A percentile compares a stretch with the other conserved stretches of the same genome.
These are phyloP conservation scores for Bacillus rossius DNA, from an alignment of 1,140 invertebrate species.

Conservation along the genomic window DNA sequence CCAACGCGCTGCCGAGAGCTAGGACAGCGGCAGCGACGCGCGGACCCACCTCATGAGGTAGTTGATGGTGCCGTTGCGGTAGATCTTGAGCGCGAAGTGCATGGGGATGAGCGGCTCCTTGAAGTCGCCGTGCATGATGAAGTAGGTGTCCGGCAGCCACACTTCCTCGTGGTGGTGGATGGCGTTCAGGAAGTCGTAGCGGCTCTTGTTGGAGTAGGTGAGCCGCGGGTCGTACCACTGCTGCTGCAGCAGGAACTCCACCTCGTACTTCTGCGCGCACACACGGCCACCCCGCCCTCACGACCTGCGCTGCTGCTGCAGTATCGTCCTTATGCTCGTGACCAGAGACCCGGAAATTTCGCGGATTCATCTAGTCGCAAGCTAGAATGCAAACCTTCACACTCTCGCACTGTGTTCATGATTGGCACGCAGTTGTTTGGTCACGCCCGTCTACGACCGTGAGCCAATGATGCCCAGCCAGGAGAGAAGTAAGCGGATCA, in stretches of 20 bases:
- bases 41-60: conserved; percentile 76
- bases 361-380: too few relatives aligned
- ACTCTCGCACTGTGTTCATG: too few relatives aligned
- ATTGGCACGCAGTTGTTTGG: too few relatives aligned
- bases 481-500: too few relatives aligned
- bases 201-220: conserved; percentile 75
- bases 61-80: conserved; percentile 85
- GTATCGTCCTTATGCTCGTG: too few relatives aligned
- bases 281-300: neutral
- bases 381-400: too few relatives aligned
- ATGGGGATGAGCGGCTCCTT: conserved; percentile 87
- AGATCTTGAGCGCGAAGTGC: conserved; percentile 85
- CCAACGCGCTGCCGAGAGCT: too few relatives aligned
- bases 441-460: too few relatives aligned
- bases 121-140: conserved; percentile 93
- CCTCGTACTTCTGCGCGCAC: conserved; percentile 81
- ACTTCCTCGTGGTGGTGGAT: conserved; percentile 85
- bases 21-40: too few relatives aligned
- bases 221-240: conserved; percentile 86
- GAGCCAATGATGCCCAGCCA: too few relatives aligned
- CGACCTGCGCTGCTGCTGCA: too few relatives aligned
- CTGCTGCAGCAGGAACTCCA: conserved; percentile 86
- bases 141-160: conserved; percentile 91
- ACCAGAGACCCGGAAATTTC: too few relatives aligned
- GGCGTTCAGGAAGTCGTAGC: conserved; percentile 81